Base-by-base conservation (phyloP, 1,140 invertebrate genomes). In the Aphelinus certus region DNA sequence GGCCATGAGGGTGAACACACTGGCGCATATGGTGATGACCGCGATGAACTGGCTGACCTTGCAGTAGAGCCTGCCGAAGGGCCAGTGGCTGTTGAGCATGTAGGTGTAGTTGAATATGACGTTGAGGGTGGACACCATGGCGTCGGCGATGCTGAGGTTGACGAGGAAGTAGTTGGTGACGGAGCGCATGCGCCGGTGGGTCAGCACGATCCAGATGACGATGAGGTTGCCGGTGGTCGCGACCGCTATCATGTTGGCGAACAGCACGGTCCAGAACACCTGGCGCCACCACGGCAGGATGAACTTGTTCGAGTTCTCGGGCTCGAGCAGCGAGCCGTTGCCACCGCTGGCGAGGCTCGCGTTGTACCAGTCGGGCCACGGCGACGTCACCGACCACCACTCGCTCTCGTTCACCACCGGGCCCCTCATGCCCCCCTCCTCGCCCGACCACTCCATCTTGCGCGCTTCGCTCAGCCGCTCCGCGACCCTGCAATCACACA, bases 151-250 rank as follows among this genome's bases (percentile, higher is more conserved):
- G 73, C 95, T 96, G 61, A 98, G 87, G 84, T 98, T 98, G n/a
- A 98, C 94, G 62, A 98, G 88, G 85, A 98, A 97, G 83, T 98
- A 98, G 88, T 98, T 98, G 64, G 97, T 98, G 2, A 98, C 96
- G 0, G 96, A 97, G 62, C 96, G 88, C 97, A 98, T 98, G 71
- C 95, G 89, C 75, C 95, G 92, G 88, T 97, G 94, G 10, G 95
- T 94, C 56, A 97, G 84, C 2, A 98, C 96, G 77, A 98, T 98
- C 94, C 96, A 97, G 78, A 98, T 96, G 61, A 98, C 96, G 77
- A 98, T 96, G 53, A 97, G 87, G 86, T 98, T 98, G 0, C 97
- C 96, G 49, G 94, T 92, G 7, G 96, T 95, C n/a, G 96, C 95
- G 58, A 97, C 94, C 71, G 95, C 90, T 63, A 98, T 95, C 94